A percentile compares a stretch with the other conserved stretches of the same genome.
Conservation (phyloP, 2,888 invertebrate genomes). For the Aphrophora alni region DNA sequence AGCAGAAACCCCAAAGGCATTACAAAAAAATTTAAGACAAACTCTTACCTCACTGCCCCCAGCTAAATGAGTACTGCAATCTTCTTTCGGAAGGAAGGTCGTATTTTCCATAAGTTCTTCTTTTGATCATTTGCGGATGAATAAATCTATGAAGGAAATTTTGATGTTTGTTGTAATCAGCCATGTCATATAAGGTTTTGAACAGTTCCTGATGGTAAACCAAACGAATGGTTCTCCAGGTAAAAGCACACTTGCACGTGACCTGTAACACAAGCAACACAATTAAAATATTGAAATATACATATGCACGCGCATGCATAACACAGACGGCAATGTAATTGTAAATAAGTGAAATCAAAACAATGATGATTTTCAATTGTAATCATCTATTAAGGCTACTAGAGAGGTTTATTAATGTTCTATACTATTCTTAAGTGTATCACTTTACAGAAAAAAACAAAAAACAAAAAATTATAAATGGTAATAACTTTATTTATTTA, state of each 20-base stretch:
- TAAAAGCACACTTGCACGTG: slow-evolving; percentile 8
- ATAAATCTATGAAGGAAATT: slow-evolving; percentile 7
- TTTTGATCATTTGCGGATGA: slow-evolving; percentile 16
- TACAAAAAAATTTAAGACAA: slow-evolving; percentile 9
- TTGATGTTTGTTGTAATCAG: slow-evolving; percentile 13
- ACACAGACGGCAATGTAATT: too few species aligned
- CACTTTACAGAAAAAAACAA: too few species aligned
- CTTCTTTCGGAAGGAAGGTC: neutral
- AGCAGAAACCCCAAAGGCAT: slow-evolving; percentile 4
- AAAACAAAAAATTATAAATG: too few species aligned
- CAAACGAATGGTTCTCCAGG: slow-evolving; percentile 3
- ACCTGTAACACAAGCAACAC: neutral
- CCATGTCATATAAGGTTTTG: slow-evolving; percentile 11
- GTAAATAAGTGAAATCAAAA: too few species aligned
- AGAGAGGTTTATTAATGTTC: too few species aligned
- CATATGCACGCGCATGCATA: neutral
- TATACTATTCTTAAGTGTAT: too few species aligned
- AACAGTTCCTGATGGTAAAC: slow-evolving; percentile 2
- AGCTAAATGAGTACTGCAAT: neutral
- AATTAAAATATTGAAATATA: neutral
- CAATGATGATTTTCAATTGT: too few species aligned
- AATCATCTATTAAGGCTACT: too few species aligned
- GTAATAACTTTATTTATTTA: too few species aligned
- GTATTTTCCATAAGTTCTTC: slow-evolving; percentile 12
- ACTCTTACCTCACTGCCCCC: slow-evolving; percentile 16